Evolutionary conservation across 2,113 vertebrate species (phyloP), one percentile per base, ranked within the genome.

Genomic region (Sitta europaea): DNA sequence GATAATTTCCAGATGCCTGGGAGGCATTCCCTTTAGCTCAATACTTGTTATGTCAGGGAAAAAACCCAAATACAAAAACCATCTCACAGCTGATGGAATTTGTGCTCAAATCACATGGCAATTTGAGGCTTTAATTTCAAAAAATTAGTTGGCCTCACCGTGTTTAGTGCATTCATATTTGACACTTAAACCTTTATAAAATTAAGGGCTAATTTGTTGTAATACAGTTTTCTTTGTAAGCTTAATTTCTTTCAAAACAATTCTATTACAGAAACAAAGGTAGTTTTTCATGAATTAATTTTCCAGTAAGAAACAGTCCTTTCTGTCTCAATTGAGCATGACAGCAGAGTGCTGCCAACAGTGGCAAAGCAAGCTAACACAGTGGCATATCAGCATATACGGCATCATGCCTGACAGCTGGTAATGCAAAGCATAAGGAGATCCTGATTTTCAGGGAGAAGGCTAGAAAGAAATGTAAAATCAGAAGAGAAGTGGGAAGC

Each of bases 381-480:
- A 63, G 78, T 15, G 57, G 85, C 57, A 18, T 72, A 95, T 67
- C 92, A 95, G 68, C 85, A 74, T 38, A 83, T 29, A 92, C 16
- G 0, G 82, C 82, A 94, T 68, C 75, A 38, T 2, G 40, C 92
- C 96, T 88, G 93, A 93, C 96, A 97, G 92, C 92, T 93, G 92
- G 92, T 55, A 96, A 94, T 53, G 75, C 88, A 93, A 95, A 96
- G 78, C 85, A 92, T 92, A 95, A 96, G 88, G 90, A 96, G 79
- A 94, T 81, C 93, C 86, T 96, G 88, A 94, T 96, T 97, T 95
- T 94, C 88, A 92, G 59, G 40, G 79, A 93, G 75, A 94, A 93
- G 72, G 90, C 63, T 70, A 76, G 81, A 70, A 85, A 86, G 75
- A 96, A 88, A 94, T 57, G 58, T 43, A 65, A 90, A 96, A 96